Base-by-base conservation (phyloP, 2,113 vertebrate species). In the Corapipo altera region DNA sequence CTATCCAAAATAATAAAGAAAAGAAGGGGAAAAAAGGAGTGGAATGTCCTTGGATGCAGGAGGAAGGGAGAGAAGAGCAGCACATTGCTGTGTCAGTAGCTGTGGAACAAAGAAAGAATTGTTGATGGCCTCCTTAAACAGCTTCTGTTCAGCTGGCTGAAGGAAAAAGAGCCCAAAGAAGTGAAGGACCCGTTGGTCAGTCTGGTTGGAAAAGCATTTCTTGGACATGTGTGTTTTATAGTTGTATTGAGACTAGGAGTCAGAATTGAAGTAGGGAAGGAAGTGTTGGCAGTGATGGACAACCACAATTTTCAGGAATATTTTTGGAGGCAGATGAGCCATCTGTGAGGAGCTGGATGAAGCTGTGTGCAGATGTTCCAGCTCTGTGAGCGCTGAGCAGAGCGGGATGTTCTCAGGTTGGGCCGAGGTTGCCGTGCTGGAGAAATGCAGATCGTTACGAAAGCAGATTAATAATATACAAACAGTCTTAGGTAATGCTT, bases 261-360 rank as follows among this genome's bases (percentile, higher is more conserved):
- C 55, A 33, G 79, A 58, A 70, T 3, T 58, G 55, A 86, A 86
- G 67, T 8, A 30, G 30, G 24, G 76, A 59, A 41, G 83, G 28
- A 93, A 37, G 83, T 41, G 86, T 71, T 89, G 91, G 59, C 91
- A 93, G 92, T 59, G 79, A 91, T 48, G 76, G 89, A 79, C 85
- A 73, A 3, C 22, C 67, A 43, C 52, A 22, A 1, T 46, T 46
- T 32, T 55, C 65, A 41, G 52, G 65, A 39, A 33, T 89, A 9
- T 88, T 84, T 78, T n/a, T 28, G 55, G 66, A 93, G 80, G 11
- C 48, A 1, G 1, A 12, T 10, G 46, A 73, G 24, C 35, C 51
- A 4, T 11, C 7, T 13, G 76, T 57, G 75, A 77, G 85, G 59
- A 76, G 73, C 12, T n/a, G 7, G 65, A 22, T 41, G 5, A 58